Evolutionary conservation across 2,888 invertebrate species (phyloP), one percentile per base, ranked within the genome.

Genomic region (Hartigia nigra): DNA sequence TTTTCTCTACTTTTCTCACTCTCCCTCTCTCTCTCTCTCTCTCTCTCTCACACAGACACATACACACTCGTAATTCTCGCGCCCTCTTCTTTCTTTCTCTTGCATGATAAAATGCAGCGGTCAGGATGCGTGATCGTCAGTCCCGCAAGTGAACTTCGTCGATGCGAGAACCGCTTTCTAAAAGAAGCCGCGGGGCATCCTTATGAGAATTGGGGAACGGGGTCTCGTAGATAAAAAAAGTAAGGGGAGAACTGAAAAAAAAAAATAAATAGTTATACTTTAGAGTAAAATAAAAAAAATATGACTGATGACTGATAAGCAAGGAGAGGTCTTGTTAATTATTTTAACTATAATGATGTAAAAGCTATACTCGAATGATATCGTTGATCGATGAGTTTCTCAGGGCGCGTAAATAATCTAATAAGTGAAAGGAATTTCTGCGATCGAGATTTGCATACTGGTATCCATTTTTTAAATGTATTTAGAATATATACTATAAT

Each of bases 101-200:
- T 23, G 55, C 55, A 23, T 2, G 23, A 55, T 55, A 55, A 55
- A 9, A 55, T 23, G 9, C 55, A 23, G 23, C 23, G 55, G 9
- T 23, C 55, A 23, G 23, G 5, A 55, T 55, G 55, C 55, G 55
- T 55, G 23, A 55, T 55, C 55, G 55, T 2, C 9, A 55, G 23
- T 55, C 55, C 23, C 55, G 55, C 55, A 55, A 23, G 55, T 55
- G 55, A 55, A 23, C 23, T 23, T 55, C 55, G 23, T 55, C 77
- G 81, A 76, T 79, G 80, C 81, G 81, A 81, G 80, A 83, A 77
- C 80, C 81, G 81, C 83, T 83, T 83, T 83, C 83, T 83, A 82
- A 79, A 79, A 80, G 77, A 70, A 69, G 75, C 70, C 75, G 74
- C 76, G 75, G 75, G 79, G 79, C 80, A 81, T 82, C 81, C 81